phyloP scores from a whole-genome alignment of 2,888 invertebrate species.

The Phymatocera aterrima region DNA sequence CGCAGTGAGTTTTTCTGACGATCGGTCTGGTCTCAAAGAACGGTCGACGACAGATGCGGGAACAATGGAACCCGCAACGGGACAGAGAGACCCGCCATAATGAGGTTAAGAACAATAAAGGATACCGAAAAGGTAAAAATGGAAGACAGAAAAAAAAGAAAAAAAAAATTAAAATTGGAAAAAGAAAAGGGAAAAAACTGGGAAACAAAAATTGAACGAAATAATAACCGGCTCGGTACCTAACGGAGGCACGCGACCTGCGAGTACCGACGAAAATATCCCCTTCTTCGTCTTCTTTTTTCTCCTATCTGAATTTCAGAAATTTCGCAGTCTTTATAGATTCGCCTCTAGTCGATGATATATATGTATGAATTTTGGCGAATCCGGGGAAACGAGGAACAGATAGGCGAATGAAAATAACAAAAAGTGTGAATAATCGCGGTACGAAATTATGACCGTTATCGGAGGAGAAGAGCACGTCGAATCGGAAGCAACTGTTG shows the following conservation, averaged over 20 bases:
- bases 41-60: slow-evolving; percentile 63
- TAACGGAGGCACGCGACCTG: slow-evolving; percentile 54
- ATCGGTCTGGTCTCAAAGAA: slow-evolving; percentile 53
- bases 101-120: slow-evolving; percentile 53
- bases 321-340: too few relatives aligned
- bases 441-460: too few relatives aligned
- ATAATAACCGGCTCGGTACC: slow-evolving; percentile 20
- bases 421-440: neutral
- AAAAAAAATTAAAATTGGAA: slow-evolving; percentile 44
- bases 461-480: too few relatives aligned
- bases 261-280: neutral
- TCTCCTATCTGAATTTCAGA: too few relatives aligned
- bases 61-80: slow-evolving; percentile 58
- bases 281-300: neutral
- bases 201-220: slow-evolving; percentile 40
- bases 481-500: too few relatives aligned
- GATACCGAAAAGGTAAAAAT: slow-evolving; percentile 29
- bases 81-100: slow-evolving; percentile 53
- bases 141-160: slow-evolving; percentile 31
- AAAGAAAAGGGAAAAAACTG: slow-evolving; percentile 20
- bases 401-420: too few relatives aligned
- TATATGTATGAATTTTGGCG: too few relatives aligned
- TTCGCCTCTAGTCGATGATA: too few relatives aligned
- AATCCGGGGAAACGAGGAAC: too few relatives aligned
- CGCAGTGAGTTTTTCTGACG: slow-evolving; percentile 47